Evolutionary conservation across 1,140 invertebrate genomes (phyloP).

Genomic region (Euschistus heros): DNA sequence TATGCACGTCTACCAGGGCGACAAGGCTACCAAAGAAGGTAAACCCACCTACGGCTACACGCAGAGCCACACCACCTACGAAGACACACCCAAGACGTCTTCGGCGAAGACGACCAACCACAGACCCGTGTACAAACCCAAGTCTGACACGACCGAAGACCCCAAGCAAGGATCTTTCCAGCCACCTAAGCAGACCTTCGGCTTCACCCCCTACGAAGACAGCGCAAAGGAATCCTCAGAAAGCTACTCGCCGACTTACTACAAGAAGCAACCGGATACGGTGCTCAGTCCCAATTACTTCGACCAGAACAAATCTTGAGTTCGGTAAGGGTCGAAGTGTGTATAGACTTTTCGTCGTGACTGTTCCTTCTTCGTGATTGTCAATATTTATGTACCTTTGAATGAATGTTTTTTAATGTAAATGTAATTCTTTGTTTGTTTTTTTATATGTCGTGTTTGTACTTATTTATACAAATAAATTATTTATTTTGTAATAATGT

Average conservation of each 20-base stretch:
- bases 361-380: neutral
- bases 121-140: neutral
- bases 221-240: neutral
- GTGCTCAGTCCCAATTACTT: conserved; percentile 17
- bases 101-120: neutral
- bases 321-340: neutral
- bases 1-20: conserved; percentile 13
- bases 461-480: no score
- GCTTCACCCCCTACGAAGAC: conserved; percentile 12
- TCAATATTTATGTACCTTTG: neutral
- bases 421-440: no score
- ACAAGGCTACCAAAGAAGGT: neutral
- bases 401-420: no score
- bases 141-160: neutral
- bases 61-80: neutral
- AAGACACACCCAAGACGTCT: neutral
- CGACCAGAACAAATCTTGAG: neutral
- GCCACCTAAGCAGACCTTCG: conserved; percentile 16
- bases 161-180: conserved; percentile 7
- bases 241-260: neutral
- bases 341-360: neutral
- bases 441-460: no score
- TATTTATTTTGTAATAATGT: no score
- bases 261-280: conserved; percentile 12
- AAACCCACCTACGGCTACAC: neutral